A percentile compares a stretch with the other conserved stretches of the same genome.
Evolutionary conservation across 2,797 vertebrate species (phyloP).

Genomic region (Lepilemur septentrionalis): DNA sequence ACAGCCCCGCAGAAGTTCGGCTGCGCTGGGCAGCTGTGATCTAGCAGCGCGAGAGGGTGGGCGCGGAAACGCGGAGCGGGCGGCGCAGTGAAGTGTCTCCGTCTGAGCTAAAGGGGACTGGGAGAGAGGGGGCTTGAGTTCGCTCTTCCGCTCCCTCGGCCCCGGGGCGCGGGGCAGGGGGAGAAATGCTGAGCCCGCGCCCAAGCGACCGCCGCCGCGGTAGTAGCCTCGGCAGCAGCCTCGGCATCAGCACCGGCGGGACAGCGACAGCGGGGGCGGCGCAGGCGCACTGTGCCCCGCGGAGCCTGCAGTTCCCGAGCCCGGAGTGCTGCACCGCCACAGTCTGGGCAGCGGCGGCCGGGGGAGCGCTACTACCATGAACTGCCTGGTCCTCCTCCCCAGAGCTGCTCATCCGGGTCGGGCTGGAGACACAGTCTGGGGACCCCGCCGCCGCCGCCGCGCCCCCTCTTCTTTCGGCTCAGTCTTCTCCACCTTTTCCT

Average conservation of each 20-base stretch:
- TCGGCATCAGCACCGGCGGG: constrained; percentile 78
- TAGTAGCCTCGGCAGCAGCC: constrained; percentile 8
- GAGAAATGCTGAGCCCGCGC: constrained; percentile 52
- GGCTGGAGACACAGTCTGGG: constrained; percentile 79
- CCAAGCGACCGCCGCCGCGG: background rate
- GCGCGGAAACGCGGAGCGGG: background rate
- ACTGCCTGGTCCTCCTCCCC: constrained; percentile 87
- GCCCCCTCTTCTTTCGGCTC: constrained; percentile 71
- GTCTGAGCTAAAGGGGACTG: background rate
- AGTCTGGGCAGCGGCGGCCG: constrained; percentile 88
- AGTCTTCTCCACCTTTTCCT: constrained; percentile 75
- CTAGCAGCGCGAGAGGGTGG: background rate
- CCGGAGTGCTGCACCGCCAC: constrained; percentile 82
- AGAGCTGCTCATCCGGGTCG: constrained; percentile 84
- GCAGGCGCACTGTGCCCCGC: constrained; percentile 83
- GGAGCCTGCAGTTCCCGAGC: constrained; percentile 82
- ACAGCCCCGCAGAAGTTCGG: constrained; percentile 44
- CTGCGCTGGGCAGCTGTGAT: background rate
- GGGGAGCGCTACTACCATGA: constrained; percentile 94
- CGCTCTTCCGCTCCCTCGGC: background rate
- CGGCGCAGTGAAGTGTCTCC: background rate
- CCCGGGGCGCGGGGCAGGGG: background rate
- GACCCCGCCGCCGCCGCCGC: constrained; percentile 79
- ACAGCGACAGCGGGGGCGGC: constrained; percentile 81
- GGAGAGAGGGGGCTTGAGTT: accelerated